Evolutionary conservation across 2,113 vertebrate genomes (phyloP).

Genomic region (Antigone vipio): DNA sequence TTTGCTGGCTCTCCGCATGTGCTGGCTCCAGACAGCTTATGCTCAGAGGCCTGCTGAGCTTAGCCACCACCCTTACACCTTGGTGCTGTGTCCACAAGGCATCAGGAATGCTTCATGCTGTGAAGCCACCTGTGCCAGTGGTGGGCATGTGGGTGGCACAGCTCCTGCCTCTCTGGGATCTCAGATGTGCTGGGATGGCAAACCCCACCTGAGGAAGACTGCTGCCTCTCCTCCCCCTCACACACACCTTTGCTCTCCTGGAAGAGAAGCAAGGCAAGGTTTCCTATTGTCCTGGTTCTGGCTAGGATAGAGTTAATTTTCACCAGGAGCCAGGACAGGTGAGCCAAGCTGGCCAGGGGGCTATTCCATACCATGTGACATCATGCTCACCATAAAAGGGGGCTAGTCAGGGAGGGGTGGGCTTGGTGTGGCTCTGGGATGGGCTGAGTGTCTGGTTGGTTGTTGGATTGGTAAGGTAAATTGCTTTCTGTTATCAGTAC

Average conservation of each 20-base stretch:
- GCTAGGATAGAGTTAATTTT: no score
- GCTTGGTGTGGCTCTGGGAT: no score
- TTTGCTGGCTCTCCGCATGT: not conserved
- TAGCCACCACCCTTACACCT: not conserved
- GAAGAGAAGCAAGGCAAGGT: not conserved
- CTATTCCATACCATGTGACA: no score
- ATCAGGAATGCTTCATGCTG: not conserved
- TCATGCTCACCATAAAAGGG: no score
- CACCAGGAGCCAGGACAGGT: no score
- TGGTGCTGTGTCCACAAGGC: not conserved
- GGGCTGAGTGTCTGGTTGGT: no score
- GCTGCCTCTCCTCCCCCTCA: not conserved
- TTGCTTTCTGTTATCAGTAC: no score
- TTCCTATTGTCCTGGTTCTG: not conserved
- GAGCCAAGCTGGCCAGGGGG: no score
- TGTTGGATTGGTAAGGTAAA: no score
- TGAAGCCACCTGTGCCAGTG: fast-evolving
- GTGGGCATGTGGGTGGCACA: not conserved
- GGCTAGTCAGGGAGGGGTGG: no score
- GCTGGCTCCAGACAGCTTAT: not conserved
- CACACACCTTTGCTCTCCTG: not conserved
- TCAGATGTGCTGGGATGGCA: not conserved
- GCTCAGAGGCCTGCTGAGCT: not conserved
- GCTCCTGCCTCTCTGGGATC: fast-evolving
- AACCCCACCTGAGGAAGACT: not conserved